A percentile compares a stretch with the other conserved stretches of the same genome.
phyloP scores from a whole-genome alignment of 2,113 vertebrate species.

The Rhea americana region DNA sequence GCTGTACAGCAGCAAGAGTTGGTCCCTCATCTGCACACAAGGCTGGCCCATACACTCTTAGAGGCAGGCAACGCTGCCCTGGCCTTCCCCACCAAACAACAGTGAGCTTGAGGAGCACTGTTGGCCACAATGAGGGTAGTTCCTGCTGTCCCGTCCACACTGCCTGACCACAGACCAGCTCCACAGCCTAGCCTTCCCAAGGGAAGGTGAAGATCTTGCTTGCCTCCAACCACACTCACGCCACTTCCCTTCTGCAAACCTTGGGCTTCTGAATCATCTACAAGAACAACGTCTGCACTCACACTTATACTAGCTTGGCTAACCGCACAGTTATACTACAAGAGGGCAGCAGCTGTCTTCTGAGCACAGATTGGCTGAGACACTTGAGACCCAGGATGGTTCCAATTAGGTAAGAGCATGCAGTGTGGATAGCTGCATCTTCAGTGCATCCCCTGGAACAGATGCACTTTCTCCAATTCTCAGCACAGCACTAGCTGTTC shows the following conservation, averaged over 20 bases:
- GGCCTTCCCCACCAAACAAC: background rate
- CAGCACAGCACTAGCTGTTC: background rate
- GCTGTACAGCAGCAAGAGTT: background rate
- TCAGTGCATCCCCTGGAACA: background rate
- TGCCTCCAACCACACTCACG: background rate
- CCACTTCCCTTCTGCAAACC: background rate
- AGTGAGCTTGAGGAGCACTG: background rate
- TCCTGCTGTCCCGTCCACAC: background rate
- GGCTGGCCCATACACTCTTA: background rate
- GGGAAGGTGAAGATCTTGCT: background rate
- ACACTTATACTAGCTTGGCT: background rate
- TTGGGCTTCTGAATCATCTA: background rate
- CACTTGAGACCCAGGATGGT: background rate
- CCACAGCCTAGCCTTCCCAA: background rate
- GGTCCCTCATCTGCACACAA: background rate
- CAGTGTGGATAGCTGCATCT: background rate
- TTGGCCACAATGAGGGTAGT: rapidly evolving
- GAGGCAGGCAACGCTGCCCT: background rate
- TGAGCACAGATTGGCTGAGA: background rate
- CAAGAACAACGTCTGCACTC: background rate
- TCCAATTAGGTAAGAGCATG: background rate
- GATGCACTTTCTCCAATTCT: background rate
- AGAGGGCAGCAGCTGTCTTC: background rate
- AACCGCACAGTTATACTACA: rapidly evolving
- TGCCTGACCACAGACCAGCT: background rate